A percentile compares a stretch with the other conserved stretches of the same genome.
Evolutionary conservation across 2,113 vertebrate species (phyloP).

Genomic region (Rousettus leschenaultii): DNA sequence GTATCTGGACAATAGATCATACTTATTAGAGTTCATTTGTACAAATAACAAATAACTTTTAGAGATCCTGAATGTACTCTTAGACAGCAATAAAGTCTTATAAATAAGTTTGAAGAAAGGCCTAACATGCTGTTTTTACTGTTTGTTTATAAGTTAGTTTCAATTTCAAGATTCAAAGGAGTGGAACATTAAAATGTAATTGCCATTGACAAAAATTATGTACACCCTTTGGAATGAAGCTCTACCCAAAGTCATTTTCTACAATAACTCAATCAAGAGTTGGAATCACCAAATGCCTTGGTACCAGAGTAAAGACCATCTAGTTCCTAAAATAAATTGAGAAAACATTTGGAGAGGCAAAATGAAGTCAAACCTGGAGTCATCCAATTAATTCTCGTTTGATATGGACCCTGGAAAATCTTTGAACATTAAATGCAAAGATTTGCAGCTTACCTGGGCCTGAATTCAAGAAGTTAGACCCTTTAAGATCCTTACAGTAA

Average conservation of each 20-base stretch:
- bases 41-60: not conserved
- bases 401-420: not conserved
- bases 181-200: not conserved
- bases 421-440: not conserved
- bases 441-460: not conserved
- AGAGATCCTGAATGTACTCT: not conserved
- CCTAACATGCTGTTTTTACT: not conserved
- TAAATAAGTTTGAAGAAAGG: not conserved
- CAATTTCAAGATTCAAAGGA: slow-evolving; percentile 5
- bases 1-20: not conserved
- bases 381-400: not conserved
- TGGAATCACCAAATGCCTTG: not conserved
- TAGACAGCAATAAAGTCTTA: not conserved
- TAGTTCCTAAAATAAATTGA: not conserved
- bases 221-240: not conserved
- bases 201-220: not conserved
- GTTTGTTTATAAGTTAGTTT: slow-evolving; percentile 14
- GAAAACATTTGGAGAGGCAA: not conserved
- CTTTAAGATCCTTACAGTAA: not conserved
- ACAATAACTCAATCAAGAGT: not conserved
- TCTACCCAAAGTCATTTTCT: not conserved
- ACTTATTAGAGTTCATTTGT: not conserved
- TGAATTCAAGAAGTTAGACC: not conserved
- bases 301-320: not conserved
- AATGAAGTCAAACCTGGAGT: not conserved